phyloP scores from a whole-genome alignment of 2,113 vertebrate genomes.

The Natator depressus region DNA sequence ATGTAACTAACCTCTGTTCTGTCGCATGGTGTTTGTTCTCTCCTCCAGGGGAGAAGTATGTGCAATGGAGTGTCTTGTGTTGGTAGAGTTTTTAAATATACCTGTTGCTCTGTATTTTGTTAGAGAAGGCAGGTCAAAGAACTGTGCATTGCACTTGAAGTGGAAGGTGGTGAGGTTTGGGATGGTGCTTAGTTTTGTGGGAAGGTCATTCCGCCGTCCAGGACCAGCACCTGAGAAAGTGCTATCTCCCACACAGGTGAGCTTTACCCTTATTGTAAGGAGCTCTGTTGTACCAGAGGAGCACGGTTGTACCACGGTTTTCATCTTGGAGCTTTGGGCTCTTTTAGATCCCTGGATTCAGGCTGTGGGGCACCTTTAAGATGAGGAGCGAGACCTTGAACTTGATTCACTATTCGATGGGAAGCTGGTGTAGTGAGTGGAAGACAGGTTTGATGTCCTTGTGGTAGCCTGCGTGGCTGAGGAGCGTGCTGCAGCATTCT shows the following conservation, averaged over 20 bases:
- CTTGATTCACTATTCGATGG: background rate
- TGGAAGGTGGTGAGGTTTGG: background rate
- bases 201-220: background rate
- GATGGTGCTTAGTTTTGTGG: too few species aligned
- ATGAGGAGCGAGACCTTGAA: background rate
- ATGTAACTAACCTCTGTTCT: too few species aligned
- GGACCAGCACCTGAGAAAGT: background rate
- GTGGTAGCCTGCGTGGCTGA: background rate
- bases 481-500: background rate
- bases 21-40: background rate
- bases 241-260: background rate
- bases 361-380: fast-evolving
- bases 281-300: background rate
- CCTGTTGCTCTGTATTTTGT: background rate
- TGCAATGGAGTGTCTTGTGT: background rate
- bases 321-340: background rate
- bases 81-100: background rate
- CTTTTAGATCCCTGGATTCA: background rate
- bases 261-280: background rate
- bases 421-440: background rate
- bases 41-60: fast-evolving
- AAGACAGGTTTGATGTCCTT: background rate
- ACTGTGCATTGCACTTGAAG: background rate
- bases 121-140: background rate
- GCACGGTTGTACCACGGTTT: background rate